phyloP scores from a whole-genome alignment of 2,113 vertebrate genomes.

The Apteryx owenii region DNA sequence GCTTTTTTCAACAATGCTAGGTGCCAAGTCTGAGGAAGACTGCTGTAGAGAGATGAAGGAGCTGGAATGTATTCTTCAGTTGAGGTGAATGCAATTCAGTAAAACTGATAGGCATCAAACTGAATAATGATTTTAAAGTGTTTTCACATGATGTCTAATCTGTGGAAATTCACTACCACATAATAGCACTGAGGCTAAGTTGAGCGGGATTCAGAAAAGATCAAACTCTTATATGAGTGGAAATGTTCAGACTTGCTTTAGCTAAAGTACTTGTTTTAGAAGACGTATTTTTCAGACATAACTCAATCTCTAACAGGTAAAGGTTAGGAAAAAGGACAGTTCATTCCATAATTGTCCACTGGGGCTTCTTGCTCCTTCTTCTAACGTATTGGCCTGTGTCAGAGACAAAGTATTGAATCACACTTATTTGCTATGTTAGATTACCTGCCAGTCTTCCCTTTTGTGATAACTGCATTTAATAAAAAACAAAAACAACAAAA shows the following conservation, averaged over 20 bases:
- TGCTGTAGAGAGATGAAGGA: conserved; percentile 7
- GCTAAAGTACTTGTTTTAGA: conserved; percentile 18
- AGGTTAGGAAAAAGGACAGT: neutral
- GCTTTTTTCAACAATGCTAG: neutral
- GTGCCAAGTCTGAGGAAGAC: conserved; percentile 56
- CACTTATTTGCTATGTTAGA: neutral
- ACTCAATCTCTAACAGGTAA: neutral
- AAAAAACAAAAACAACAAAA: neutral
- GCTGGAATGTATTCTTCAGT: conserved; percentile 41
- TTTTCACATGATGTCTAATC: conserved; percentile 71
- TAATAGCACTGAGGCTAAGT: conserved; percentile 55
- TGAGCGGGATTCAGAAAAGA: conserved; percentile 45
- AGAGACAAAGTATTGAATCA: neutral
- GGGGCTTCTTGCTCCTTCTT: neutral
- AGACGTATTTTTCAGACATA: conserved; percentile 18
- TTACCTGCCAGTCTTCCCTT: neutral
- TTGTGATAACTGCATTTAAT: neutral
- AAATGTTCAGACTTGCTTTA: conserved; percentile 64
- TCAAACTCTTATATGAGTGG: conserved; percentile 42
- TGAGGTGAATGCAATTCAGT: conserved; percentile 55
- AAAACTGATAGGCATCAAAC: conserved; percentile 70
- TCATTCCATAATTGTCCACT: neutral
- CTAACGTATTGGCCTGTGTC: neutral
- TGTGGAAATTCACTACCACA: conserved; percentile 69
- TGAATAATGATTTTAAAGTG: conserved; percentile 66